A percentile compares a stretch with the other conserved stretches of the same genome.
Conservation (phyloP, 2,888 invertebrate species). For the Euzophera pinguis region DNA sequence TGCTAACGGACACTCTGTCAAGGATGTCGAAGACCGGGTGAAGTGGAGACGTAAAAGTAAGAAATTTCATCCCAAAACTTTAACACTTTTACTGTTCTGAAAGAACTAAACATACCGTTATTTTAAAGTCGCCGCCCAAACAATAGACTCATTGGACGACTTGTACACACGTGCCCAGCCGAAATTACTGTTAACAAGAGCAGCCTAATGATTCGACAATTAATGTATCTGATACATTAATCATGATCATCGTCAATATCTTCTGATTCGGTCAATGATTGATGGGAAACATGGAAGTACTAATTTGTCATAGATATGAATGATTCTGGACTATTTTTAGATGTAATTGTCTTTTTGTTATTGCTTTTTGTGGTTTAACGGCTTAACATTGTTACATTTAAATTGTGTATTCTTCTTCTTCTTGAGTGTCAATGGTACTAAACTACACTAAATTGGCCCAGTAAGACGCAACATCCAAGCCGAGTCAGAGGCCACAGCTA, state of each 20-base stretch:
- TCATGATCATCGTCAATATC: constrained; percentile 33
- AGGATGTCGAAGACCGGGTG: too few relatives aligned
- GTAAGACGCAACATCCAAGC: too few relatives aligned
- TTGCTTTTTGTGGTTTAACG: too few relatives aligned
- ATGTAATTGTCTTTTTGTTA: background rate
- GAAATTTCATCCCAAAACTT: too few relatives aligned
- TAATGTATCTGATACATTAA: constrained; percentile 48
- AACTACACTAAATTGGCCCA: too few relatives aligned
- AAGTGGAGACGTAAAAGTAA: too few relatives aligned
- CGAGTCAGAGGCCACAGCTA: too few relatives aligned
- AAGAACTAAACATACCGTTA: background rate
- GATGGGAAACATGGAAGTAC: background rate
- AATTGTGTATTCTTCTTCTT: too few relatives aligned
- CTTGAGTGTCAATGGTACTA: too few relatives aligned
- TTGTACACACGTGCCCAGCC: constrained; percentile 21
- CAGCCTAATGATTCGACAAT: constrained; percentile 33
- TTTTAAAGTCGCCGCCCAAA: background rate
- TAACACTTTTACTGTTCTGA: background rate
- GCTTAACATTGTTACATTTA: too few relatives aligned
- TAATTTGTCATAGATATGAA: background rate
- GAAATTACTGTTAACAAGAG: constrained; percentile 23
- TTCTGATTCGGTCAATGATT: constrained; percentile 26
- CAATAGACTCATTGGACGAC: constrained; percentile 12
- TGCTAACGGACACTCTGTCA: too few relatives aligned
- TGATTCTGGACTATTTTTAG: background rate